Base-by-base conservation (phyloP, 30 jellyfish, hydroid and myxozoan species). In the Turritopsis rubra region DNA sequence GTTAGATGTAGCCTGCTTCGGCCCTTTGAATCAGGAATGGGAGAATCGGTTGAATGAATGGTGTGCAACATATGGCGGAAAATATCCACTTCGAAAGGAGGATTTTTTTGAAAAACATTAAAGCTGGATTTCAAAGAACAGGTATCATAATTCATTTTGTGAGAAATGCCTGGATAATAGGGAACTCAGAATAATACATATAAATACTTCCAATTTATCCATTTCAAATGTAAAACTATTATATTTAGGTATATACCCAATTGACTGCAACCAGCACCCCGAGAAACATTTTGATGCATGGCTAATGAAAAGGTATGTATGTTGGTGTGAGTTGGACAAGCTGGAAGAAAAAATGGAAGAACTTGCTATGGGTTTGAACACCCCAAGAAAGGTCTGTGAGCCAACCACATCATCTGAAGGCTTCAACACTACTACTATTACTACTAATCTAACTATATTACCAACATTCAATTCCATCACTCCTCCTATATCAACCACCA, bases 1-100 rank as follows among this genome's bases (percentile, higher is more conserved):
- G 20, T 53, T 85, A 19, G 90, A 85, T 30, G 89, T 76, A 30
- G 83, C 92, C 19, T 53, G 83, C 21, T 79, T 85, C 28, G 92
- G 92, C 16, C 92, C 89, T 23, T 30, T 84, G 54, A 75, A 84
- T 24, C 30, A 84, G 28, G 65, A 23, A 24, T 81, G 87, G 87
- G 75, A 82, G 24, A 28, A 72, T 21, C 20, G 52, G 41, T 30
- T 82, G 53, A 68, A 82, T 29, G 21, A 68, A n/a, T 29, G 87
- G 88, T n/a, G 31, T 31, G 30, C 30, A 21, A 21, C 31, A 20
- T 79, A n/a, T 19, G 85, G 85, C 8, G 52, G 31, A 7, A 79
- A 54, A 53, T 25, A 22, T 16, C 85, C 85, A 20, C 52, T 79
- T 24, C 71, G n/a, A n/a, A n/a, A n/a, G n/a, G n/a, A n/a, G 28